These are phyloP conservation scores for Nanorana parkeri DNA, from an alignment of 2,113 vertebrate genomes.

Conservation along the genomic window DNA sequence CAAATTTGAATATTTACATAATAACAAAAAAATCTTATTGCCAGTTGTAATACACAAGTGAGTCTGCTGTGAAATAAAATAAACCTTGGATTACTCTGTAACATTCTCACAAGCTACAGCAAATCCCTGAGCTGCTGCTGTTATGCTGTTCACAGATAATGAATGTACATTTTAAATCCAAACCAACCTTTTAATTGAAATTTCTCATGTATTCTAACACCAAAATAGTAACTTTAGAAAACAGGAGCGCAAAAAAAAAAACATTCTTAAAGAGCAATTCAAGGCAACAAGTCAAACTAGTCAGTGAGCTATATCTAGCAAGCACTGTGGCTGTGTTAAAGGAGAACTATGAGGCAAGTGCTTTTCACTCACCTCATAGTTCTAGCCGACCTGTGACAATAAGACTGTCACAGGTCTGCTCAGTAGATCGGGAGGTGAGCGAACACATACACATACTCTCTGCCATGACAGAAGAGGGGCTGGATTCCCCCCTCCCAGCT, in stretches of 20 bases:
- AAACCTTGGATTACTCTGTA: constrained; percentile 33
- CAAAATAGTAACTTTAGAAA: not conserved
- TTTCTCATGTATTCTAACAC: constrained; percentile 27
- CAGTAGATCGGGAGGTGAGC: too few relatives aligned
- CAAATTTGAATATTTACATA: constrained; percentile 28
- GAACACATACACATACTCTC: too few relatives aligned
- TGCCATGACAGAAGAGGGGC: too few relatives aligned
- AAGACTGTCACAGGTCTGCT: too few relatives aligned
- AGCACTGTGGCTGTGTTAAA: too few relatives aligned
- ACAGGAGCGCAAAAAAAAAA: not conserved
- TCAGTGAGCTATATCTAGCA: too few relatives aligned
- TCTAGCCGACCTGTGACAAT: too few relatives aligned
- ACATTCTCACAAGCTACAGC: constrained; percentile 24
- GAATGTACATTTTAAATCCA: constrained; percentile 43
- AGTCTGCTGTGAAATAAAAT: constrained; percentile 43
- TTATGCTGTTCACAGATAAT: constrained; percentile 42
- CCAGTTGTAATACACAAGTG: constrained; percentile 46
- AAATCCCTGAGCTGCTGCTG: constrained; percentile 46
- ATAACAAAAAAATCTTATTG: constrained; percentile 38
- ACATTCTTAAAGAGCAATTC: not conserved
- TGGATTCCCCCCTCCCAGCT: too few relatives aligned
- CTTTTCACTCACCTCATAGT: too few relatives aligned
- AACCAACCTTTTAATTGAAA: constrained; percentile 47
- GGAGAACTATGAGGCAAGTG: too few relatives aligned
- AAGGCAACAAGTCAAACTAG: too few relatives aligned